Conservation (phyloP, 1,140 invertebrate species). For the Patella vulgata region DNA sequence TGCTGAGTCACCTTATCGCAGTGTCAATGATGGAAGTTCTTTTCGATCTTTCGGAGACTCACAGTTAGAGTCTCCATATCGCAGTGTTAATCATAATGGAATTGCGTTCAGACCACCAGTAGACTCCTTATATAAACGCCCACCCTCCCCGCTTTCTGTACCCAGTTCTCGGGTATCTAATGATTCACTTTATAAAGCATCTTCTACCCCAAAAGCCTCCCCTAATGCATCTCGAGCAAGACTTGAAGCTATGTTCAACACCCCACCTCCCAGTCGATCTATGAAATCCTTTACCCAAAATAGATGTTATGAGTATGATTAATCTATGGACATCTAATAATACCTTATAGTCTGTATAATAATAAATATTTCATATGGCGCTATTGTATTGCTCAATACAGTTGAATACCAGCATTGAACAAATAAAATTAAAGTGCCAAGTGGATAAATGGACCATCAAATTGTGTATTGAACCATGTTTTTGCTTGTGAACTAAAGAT, state of each 20-base stretch:
- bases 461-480: no score
- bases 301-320: conserved; percentile 38
- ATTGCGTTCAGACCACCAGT: conserved; percentile 26
- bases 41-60: background rate
- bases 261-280: conserved; percentile 26
- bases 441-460: no score
- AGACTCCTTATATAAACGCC: conserved; percentile 36
- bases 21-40: background rate
- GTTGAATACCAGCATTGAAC: no score
- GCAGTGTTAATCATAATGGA: conserved; percentile 10
- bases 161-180: conserved; percentile 30
- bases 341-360: no score
- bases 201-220: conserved; percentile 30
- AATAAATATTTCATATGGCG: no score
- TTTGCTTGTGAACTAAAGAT: no score
- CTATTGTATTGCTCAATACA: no score
- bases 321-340: no score
- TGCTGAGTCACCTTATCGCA: no score
- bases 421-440: no score
- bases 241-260: conserved; percentile 25
- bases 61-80: conserved; percentile 23
- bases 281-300: conserved; percentile 27
- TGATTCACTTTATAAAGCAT: conserved; percentile 31
- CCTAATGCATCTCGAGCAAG: conserved; percentile 29
- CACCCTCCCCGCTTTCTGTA: conserved; percentile 34